Percentiles rank a stretch among this genome's conserved stretches.
Conservation (phyloP, 2,113 vertebrate species). For the Danionella cerebrum region DNA sequence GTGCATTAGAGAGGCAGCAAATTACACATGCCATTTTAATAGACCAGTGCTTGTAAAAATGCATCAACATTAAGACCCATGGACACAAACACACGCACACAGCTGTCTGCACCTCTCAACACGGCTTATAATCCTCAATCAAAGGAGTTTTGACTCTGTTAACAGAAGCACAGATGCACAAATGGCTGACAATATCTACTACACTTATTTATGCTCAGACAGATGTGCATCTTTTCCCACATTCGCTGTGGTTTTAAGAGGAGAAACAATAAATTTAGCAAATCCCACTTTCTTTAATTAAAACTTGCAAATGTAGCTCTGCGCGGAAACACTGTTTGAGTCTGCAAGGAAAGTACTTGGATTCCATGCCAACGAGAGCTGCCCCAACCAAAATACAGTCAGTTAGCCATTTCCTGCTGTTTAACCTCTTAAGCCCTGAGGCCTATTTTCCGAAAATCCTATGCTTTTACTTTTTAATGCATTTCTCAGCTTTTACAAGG, state of each 20-base stretch:
- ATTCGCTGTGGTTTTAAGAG: slow-evolving; percentile 15
- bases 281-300: slow-evolving; percentile 34
- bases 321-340: neutral
- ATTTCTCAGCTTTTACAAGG: no score
- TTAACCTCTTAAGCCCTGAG: no score
- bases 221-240: neutral
- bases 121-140: slow-evolving; percentile 22
- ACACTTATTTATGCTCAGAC: neutral
- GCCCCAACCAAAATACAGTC: no score
- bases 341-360: neutral
- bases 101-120: neutral
- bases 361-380: neutral
- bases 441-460: no score
- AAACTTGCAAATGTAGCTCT: slow-evolving; percentile 11
- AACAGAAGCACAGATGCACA: neutral
- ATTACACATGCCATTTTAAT: slow-evolving; percentile 32
- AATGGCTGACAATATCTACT: neutral
- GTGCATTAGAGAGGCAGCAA: slow-evolving; percentile 20
- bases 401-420: no score
- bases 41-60: slow-evolving; percentile 26
- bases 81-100: neutral
- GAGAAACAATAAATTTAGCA: slow-evolving; percentile 36
- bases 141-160: neutral
- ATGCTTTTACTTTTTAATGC: no score
- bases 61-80: slow-evolving; percentile 27